Evolutionary conservation across 1,140 invertebrate genomes (phyloP).

Genomic region (Samia ricini): DNA sequence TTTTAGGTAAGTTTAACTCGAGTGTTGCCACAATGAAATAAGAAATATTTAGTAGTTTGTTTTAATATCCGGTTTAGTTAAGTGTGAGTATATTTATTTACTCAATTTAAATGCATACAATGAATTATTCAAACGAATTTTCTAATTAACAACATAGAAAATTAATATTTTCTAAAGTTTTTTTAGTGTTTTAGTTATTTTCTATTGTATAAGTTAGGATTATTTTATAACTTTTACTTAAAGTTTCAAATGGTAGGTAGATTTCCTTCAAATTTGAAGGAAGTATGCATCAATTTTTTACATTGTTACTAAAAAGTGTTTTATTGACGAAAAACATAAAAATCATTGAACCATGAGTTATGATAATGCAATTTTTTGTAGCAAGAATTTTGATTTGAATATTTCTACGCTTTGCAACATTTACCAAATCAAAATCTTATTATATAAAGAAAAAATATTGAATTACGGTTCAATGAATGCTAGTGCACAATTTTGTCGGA

Average conservation of each 20-base stretch:
- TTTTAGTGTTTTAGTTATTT: slow-evolving; percentile 41
- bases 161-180: slow-evolving; percentile 43
- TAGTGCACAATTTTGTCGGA: slow-evolving; percentile 59
- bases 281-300: no score
- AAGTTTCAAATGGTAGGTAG: not conserved
- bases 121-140: slow-evolving; percentile 58
- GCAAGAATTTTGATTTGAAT: not conserved
- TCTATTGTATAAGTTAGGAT: slow-evolving; percentile 22
- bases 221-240: not conserved
- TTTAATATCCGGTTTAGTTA: not conserved
- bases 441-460: not conserved
- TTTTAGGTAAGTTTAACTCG: not conserved
- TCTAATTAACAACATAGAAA: slow-evolving; percentile 34
- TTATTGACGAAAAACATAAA: no score
- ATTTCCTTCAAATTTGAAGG: not conserved
- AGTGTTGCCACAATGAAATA: not conserved
- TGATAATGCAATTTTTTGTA: not conserved
- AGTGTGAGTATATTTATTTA: slow-evolving; percentile 19
- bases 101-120: slow-evolving; percentile 37
- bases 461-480: slow-evolving; percentile 19
- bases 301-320: no score
- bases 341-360: no score
- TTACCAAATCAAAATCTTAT: not conserved
- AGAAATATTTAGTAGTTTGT: not conserved
- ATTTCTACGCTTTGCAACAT: not conserved